Evolutionary conservation across 1,140 invertebrate genomes (phyloP).

Genomic region (Belonocnema kinseyi): DNA sequence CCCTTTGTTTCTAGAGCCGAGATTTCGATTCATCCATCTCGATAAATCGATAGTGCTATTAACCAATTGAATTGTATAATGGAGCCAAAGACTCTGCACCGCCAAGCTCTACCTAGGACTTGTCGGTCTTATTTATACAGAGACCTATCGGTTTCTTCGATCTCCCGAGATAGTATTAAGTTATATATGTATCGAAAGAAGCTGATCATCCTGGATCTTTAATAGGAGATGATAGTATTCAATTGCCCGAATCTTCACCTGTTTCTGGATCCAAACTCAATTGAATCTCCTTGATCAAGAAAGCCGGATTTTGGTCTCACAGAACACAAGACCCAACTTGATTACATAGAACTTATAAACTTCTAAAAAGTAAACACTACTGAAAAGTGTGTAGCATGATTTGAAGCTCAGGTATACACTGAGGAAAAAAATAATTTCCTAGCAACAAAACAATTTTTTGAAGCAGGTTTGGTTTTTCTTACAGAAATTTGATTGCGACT

Average conservation of each 20-base stretch:
- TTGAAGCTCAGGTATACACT: too few species aligned
- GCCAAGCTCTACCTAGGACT: constrained; percentile 7
- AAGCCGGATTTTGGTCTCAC: too few species aligned
- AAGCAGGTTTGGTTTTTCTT: too few species aligned
- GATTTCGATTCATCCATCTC: constrained; percentile 51
- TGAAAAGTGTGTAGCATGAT: too few species aligned
- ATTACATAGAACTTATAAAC: too few species aligned
- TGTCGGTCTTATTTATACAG: not conserved
- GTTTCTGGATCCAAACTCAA: too few species aligned
- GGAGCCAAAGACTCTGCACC: constrained; percentile 39
- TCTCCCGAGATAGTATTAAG: not conserved
- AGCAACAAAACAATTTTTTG: too few species aligned
- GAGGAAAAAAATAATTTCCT: too few species aligned
- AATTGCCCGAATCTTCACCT: not conserved
- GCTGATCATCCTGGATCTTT: constrained; percentile 6
- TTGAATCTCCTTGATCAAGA: too few species aligned
- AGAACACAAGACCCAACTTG: too few species aligned
- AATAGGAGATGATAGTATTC: not conserved
- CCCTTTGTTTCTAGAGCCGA: constrained; percentile 58
- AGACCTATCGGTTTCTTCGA: constrained; percentile 4
- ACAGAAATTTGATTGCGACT: too few species aligned
- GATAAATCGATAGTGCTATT: constrained; percentile 63
- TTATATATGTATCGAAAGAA: not conserved
- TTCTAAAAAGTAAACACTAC: too few species aligned
- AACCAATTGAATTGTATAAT: constrained; percentile 69